Base-by-base conservation (phyloP, 2,797 vertebrate species). In the Tarsius wallacei region DNA sequence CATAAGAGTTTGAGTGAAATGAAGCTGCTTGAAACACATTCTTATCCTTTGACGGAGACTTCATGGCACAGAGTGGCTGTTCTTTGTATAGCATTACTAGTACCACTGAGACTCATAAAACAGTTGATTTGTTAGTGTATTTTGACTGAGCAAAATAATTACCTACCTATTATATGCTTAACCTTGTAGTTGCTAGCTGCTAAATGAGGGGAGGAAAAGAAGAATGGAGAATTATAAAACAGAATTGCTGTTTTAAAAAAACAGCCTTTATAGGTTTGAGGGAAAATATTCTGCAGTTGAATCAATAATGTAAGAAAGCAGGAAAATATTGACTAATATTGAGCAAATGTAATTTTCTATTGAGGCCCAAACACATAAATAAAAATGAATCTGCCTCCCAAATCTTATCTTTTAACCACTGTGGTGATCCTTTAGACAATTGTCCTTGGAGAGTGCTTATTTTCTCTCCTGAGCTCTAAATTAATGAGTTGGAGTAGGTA, bases 201-300 rank as follows among this genome's bases (percentile, higher is more conserved):
- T 87, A 15, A 42, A 9, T 66, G 31, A 8, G 15, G 24, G 10
- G 4, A 1, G 4, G 74, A 7, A 16, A 16, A 36, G 11, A 64
- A 66, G 26, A 61, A 55, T 53, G 12, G 3, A 77, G 16, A 61
- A 80, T 68, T 93, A 36, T n/a, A 95, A 92, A 42, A 90, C 8
- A 17, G 1, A 42, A 2, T 86, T 36, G 0, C 21, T 51, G 17
- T 16, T 24, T 57, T 55, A 36, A 64, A 51, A 33, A 57, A 22
- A 31, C 19, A n/a, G 53, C 0, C 1, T 80, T 92, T 36, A 2
- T 63, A n/a, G 10, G 78, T 90, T 68, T 91, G 15, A 92, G 31
- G 55, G 94, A 92, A 95, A 59, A n/a, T 81, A 63, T 33, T 68
- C 57, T 85, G 17, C 19, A 36, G 36, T 87, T 95, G 59, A 77